Evolutionary conservation across 2,888 invertebrate genomes (phyloP).

Genomic region (Drosophila multiciliata): DNA sequence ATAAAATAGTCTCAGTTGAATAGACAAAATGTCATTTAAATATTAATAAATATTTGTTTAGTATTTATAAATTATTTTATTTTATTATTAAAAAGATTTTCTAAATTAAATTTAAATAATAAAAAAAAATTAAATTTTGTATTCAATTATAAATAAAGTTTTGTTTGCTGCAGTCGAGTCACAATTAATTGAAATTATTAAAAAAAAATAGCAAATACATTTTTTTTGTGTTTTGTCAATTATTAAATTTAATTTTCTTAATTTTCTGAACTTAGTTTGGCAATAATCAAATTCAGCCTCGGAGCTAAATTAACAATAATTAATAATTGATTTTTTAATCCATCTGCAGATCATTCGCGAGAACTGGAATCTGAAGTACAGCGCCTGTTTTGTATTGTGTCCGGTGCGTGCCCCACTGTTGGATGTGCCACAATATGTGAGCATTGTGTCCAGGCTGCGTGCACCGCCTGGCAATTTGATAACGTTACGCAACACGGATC

Average conservation of each 20-base stretch:
- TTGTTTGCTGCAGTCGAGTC: neutral
- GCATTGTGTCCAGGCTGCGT: slow-evolving; percentile 88
- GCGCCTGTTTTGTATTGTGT: slow-evolving; percentile 95
- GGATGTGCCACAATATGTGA: slow-evolving; percentile 89
- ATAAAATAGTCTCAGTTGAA: too few species aligned
- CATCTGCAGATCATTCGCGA: slow-evolving; percentile 91
- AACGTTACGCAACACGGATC: slow-evolving; percentile 87
- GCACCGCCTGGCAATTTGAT: slow-evolving; percentile 89
- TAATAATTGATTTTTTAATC: neutral
- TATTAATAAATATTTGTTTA: too few species aligned
- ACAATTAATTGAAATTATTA: neutral
- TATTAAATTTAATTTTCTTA: neutral
- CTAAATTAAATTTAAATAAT: neutral
- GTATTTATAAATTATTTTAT: too few species aligned
- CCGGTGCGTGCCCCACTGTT: slow-evolving; percentile 88
- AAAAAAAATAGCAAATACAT: neutral
- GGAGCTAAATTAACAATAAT: neutral
- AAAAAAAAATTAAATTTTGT: neutral
- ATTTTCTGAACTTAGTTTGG: neutral
- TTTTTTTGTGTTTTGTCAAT: neutral
- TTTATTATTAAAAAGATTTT: too few species aligned
- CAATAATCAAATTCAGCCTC: neutral
- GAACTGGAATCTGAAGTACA: slow-evolving; percentile 97
- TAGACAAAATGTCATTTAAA: too few species aligned
- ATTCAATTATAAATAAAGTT: neutral